Evolutionary conservation across 92 coral and sea anemone species (phyloP).

Genomic region (Porites evermanni): DNA sequence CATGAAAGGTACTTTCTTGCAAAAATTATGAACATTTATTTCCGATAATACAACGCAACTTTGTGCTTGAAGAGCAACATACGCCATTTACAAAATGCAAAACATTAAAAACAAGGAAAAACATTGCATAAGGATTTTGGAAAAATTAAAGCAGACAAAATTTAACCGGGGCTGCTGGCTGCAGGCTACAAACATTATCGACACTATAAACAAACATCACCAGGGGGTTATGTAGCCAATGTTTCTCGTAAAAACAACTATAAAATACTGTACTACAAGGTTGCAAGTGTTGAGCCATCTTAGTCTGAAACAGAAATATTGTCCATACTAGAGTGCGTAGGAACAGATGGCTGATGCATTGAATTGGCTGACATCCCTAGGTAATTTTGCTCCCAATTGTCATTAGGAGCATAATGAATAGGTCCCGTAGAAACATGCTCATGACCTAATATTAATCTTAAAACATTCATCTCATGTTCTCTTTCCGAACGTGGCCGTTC

Average conservation of each 20-base stretch:
- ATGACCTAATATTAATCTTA: constrained; percentile 3
- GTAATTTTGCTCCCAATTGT: no score
- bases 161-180: neutral
- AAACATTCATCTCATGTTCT: constrained; percentile 5
- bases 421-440: neutral
- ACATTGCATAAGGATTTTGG: neutral
- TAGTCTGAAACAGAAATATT: constrained; percentile 14
- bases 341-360: neutral
- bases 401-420: neutral
- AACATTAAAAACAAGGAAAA: neutral
- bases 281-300: constrained; percentile 1
- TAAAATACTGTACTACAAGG: neutral
- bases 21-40: neutral
- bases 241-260: neutral
- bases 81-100: neutral
- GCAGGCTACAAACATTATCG: neutral
- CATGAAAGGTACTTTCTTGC: neutral
- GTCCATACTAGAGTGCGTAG: constrained; percentile 13
- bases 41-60: neutral
- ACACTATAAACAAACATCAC: constrained; percentile 2
- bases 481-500: constrained; percentile 8
- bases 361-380: neutral
- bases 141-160: neutral
- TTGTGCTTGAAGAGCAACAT: constrained; percentile 1
- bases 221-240: neutral